These are phyloP conservation scores for Cydia amplana DNA, from an alignment of 1,140 invertebrate species.

Conservation along the genomic window DNA sequence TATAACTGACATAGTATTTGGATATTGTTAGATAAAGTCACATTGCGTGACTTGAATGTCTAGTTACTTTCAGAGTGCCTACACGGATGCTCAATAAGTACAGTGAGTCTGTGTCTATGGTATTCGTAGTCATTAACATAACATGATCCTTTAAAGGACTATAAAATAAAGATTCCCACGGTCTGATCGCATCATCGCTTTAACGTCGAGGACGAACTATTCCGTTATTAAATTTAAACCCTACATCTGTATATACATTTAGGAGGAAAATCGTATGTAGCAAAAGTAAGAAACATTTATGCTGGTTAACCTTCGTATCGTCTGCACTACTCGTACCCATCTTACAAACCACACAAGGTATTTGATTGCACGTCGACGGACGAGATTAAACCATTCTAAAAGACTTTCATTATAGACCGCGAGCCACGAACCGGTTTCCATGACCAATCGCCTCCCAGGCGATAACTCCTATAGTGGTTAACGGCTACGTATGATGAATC, in stretches of 20 bases:
- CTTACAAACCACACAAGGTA: conserved; percentile 7
- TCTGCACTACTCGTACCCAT: not conserved
- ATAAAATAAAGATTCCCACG: conserved; percentile 21
- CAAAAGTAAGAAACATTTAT: not conserved
- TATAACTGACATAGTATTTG: not conserved
- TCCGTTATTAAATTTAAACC: conserved; percentile 1
- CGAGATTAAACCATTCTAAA: conserved; percentile 36
- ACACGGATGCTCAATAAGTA: not conserved
- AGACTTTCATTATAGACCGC: no score
- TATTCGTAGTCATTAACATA: conserved; percentile 15
- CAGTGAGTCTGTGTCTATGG: not conserved
- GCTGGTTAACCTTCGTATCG: not conserved
- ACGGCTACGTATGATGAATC: no score
- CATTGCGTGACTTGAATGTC: not conserved
- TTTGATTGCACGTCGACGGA: not conserved
- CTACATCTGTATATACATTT: not conserved
- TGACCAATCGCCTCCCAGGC: no score
- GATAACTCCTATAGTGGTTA: no score
- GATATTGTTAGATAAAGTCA: not conserved
- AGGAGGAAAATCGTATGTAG: not conserved
- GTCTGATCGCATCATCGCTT: conserved; percentile 13
- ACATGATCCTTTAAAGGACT: conserved; percentile 15
- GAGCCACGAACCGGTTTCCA: no score
- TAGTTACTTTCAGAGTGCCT: not conserved
- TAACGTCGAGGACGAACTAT: not conserved